Evolutionary conservation across 1,140 invertebrate genomes (phyloP).

Genomic region (Augochlora pura): DNA sequence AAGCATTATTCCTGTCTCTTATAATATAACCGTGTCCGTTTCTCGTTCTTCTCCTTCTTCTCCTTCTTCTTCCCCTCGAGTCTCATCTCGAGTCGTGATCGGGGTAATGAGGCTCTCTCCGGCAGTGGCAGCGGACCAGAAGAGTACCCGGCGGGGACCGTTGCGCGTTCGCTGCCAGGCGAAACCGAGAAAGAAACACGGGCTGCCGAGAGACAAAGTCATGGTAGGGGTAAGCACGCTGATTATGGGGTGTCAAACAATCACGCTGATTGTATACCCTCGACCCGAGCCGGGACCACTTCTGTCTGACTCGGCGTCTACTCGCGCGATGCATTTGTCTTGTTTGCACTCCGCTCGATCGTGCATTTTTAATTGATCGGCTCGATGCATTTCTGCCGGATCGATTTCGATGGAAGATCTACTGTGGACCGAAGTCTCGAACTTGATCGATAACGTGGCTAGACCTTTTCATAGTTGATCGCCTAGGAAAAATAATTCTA

Average conservation of each 20-base stretch:
- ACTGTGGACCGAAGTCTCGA: too few relatives aligned
- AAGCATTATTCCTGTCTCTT: conserved; percentile 77
- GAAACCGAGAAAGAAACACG: conserved; percentile 7
- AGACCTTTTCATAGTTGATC: too few relatives aligned
- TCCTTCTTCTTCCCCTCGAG: conserved; percentile 19
- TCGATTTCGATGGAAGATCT: too few relatives aligned
- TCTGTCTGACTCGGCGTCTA: conserved; percentile 70
- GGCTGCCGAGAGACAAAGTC: conserved; percentile 38
- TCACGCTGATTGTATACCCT: conserved; percentile 80
- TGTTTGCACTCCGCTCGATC: conserved; percentile 42
- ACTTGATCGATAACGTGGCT: too few relatives aligned
- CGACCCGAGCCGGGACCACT: conserved; percentile 67
- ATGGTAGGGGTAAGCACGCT: conserved; percentile 74
- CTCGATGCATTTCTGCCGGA: too few relatives aligned
- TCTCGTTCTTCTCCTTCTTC: conserved; percentile 63
- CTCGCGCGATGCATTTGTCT: conserved; percentile 43
- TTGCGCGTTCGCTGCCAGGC: neutral
- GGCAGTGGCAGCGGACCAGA: conserved; percentile 58
- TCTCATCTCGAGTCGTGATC: conserved; percentile 78
- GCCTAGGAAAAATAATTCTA: too few relatives aligned
- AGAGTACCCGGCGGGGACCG: conserved; percentile 40
- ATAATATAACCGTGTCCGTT: conserved; percentile 79
- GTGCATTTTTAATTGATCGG: too few relatives aligned
- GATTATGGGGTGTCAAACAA: conserved; percentile 82
- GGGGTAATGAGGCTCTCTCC: conserved; percentile 78